Evolutionary conservation across 1,140 invertebrate species (phyloP), one percentile per base, ranked within the genome.

Genomic region (Watersipora subatra): DNA sequence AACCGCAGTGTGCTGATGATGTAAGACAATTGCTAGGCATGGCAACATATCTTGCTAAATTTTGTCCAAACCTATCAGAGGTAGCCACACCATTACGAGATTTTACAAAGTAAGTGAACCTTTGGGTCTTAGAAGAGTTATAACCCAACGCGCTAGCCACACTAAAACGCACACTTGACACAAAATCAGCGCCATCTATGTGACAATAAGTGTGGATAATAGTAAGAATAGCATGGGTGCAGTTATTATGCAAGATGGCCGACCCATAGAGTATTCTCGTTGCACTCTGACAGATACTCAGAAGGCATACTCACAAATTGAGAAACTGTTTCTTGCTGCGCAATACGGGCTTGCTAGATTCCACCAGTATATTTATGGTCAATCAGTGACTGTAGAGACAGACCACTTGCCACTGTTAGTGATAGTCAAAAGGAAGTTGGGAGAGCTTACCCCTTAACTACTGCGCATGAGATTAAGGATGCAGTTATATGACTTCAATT

Each of bases 391-490:
- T 28, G 71, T 78, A 2, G 72, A 81, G 69, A 77, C 71, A 19
- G 80, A 81, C 68, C 80, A 82, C 68, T 77, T 78, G 65, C 76
- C 77, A 7, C 65, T 81, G 25, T 67, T 78, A 55, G 57, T 66
- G 1, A 73, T 83, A 29, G 77, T 80, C 27, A 74, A 75, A 28
- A 81, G 81, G 68, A 66, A 73, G 20, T 56, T 82, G 27, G 68
- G 71, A 27, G 69, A 76, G 30, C 67, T 72, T 61, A 73, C 76
- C 34, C 57, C 69, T 1, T 64, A 76, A 66, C 63, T 81, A 22
- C 78, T 81, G 65, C 68, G 75, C 64, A 73, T 82, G 67, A 67
- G 75, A 66, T 63, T 83, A 12, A 69, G 69, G 63, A 61, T 81
- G 46, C 75, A 76, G 58, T 46, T 67, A 66, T 82, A 79, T 72